A percentile compares a stretch with the other conserved stretches of the same genome.
Evolutionary conservation across 2,888 invertebrate genomes (phyloP).

Genomic region (Tipula lateralis): DNA sequence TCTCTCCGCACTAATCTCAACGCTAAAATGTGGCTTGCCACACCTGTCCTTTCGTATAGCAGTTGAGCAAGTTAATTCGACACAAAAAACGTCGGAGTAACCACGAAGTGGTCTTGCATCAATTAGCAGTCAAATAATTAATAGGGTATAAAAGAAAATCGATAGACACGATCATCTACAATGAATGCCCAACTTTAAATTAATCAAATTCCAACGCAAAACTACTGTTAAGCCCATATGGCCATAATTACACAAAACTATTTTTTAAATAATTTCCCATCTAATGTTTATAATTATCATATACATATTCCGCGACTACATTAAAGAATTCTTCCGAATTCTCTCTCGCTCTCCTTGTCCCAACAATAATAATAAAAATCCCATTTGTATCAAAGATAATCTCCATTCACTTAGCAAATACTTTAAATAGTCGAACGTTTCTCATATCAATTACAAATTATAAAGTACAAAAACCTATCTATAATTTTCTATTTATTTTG

Average conservation of each 20-base stretch:
- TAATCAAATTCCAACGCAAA: background rate
- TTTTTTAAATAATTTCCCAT: conserved; percentile 1
- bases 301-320: background rate
- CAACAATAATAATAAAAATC: background rate
- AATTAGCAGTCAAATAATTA: too few relatives aligned
- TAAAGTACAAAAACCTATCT: background rate
- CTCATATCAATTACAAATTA: conserved; percentile 24
- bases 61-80: too few relatives aligned
- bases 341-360: background rate
- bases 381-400: conserved; percentile 19
- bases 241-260: background rate
- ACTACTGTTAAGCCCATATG: background rate
- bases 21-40: too few relatives aligned
- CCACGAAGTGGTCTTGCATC: too few relatives aligned
- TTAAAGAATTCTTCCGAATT: background rate
- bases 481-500: background rate
- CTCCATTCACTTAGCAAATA: background rate
- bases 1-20: too few relatives aligned
- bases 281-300: background rate
- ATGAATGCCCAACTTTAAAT: background rate
- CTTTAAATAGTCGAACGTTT: background rate
- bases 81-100: too few relatives aligned
- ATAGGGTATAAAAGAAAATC: too few relatives aligned
- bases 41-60: too few relatives aligned
- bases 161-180: too few relatives aligned